Percentiles rank a stretch among this genome's conserved stretches.
Evolutionary conservation across 2,113 vertebrate species (phyloP).

Genomic region (Microtus richardsoni): DNA sequence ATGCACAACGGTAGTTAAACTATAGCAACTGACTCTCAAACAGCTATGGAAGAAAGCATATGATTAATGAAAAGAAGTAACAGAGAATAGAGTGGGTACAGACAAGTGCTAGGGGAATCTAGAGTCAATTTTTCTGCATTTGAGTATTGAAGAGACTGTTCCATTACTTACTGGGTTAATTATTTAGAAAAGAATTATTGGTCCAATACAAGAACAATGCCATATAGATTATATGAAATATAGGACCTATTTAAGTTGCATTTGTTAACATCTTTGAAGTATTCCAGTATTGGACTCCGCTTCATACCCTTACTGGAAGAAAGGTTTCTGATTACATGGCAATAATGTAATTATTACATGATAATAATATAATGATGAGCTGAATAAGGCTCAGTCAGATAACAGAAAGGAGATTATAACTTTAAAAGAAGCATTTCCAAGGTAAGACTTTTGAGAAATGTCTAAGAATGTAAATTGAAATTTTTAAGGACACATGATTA

Average conservation of each 20-base stretch:
- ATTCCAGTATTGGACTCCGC: constrained; percentile 39
- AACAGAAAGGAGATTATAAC: neutral
- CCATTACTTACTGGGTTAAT: constrained; percentile 32
- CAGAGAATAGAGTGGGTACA: neutral
- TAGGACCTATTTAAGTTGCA: constrained; percentile 35
- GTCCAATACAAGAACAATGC: neutral
- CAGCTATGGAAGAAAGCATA: neutral
- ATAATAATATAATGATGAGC: neutral
- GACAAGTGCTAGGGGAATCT: neutral
- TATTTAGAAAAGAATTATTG: constrained; percentile 38
- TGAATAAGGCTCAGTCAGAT: neutral
- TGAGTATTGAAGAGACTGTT: neutral
- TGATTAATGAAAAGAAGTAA: neutral
- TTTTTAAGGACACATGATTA: neutral
- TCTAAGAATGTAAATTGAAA: neutral
- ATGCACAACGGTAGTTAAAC: neutral
- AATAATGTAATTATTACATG: neutral
- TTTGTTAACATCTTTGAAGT: constrained; percentile 77
- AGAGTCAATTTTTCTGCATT: neutral
- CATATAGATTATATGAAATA: constrained; percentile 69
- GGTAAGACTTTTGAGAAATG: constrained; percentile 24
- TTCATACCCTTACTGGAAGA: constrained; percentile 60
- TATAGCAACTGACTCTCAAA: neutral
- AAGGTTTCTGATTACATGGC: neutral
- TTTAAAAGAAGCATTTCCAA: constrained; percentile 21